These are phyloP conservation scores for Drosophila novamexicana DNA, from an alignment of 1,140 invertebrate species.

Conservation along the genomic window DNA sequence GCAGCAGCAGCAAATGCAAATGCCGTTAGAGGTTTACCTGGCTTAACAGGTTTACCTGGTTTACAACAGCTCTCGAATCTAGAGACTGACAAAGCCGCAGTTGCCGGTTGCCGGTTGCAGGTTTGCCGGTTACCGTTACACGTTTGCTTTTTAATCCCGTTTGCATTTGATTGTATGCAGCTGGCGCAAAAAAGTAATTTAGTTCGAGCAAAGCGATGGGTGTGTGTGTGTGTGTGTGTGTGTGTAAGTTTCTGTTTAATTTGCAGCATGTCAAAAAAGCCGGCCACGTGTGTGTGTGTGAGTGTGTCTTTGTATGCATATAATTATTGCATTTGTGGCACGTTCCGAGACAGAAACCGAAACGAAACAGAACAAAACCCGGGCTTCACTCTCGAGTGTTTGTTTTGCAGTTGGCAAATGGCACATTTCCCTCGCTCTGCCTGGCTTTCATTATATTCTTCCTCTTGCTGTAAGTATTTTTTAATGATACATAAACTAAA, in stretches of 20 bases:
- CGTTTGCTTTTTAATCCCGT: conserved; percentile 77
- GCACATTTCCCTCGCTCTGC: conserved; percentile 69
- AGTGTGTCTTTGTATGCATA: conserved; percentile 69
- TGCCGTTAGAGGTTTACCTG: conserved; percentile 64
- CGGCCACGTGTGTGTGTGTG: conserved; percentile 37
- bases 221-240: conserved; percentile 8
- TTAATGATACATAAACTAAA: conserved; percentile 83
- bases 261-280: conserved; percentile 80
- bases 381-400: conserved; percentile 50
- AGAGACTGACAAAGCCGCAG: conserved; percentile 47
- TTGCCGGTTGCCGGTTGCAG: conserved; percentile 24
- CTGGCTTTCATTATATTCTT: conserved; percentile 47
- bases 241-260: conserved; percentile 68
- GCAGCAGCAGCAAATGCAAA: conserved; percentile 62
- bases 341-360: conserved; percentile 50
- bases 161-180: conserved; percentile 81
- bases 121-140: conserved; percentile 48
- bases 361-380: conserved; percentile 38
- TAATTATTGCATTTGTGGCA: conserved; percentile 82
- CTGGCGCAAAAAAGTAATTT: conserved; percentile 74
- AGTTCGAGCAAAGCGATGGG: conserved; percentile 45
- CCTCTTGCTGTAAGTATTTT: conserved; percentile 71
- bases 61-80: conserved; percentile 36
- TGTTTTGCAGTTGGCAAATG: conserved; percentile 74
- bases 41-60: conserved; percentile 40